These are phyloP conservation scores for Margaritifera margaritifera DNA, from an alignment of 2,888 invertebrate genomes.

Conservation along the genomic window DNA sequence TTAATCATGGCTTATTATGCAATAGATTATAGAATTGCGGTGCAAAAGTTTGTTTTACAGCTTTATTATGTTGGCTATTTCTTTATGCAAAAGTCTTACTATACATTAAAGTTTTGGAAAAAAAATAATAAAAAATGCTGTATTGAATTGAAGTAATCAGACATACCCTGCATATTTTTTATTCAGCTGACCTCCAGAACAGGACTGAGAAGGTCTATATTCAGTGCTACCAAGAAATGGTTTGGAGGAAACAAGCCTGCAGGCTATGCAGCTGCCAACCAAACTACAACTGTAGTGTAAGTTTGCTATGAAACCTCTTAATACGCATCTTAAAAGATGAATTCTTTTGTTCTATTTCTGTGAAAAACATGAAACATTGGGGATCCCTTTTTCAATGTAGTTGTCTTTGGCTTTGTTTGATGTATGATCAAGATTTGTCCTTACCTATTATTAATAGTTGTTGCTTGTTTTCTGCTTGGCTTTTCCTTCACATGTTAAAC, in stretches of 20 bases:
- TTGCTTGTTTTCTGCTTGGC: too few species aligned
- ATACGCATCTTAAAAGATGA: background rate
- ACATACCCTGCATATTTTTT: slow-evolving; percentile 6
- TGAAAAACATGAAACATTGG: too few species aligned
- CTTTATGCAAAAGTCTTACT: background rate
- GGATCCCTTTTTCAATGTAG: too few species aligned
- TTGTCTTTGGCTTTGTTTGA: too few species aligned
- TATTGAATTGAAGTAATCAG: background rate
- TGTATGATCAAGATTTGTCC: too few species aligned
- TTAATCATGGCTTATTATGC: too few species aligned
- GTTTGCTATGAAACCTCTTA: slow-evolving; percentile 63
- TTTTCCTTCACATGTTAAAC: too few species aligned
- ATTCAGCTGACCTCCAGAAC: slow-evolving; percentile 78
- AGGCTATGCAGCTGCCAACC: slow-evolving; percentile 76
- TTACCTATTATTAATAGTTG: too few species aligned
- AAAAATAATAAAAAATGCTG: background rate
- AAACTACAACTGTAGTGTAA: slow-evolving; percentile 83
- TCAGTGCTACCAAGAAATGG: slow-evolving; percentile 96
- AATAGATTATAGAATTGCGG: too few species aligned
- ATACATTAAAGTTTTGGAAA: background rate
- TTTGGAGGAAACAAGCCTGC: slow-evolving; percentile 90
- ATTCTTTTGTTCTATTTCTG: too few species aligned
- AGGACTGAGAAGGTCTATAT: slow-evolving; percentile 91
- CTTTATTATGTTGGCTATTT: too few species aligned
- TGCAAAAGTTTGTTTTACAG: too few species aligned